phyloP scores from a whole-genome alignment of 2,888 invertebrate genomes.

The Mesopsocus fuscifrons region DNA sequence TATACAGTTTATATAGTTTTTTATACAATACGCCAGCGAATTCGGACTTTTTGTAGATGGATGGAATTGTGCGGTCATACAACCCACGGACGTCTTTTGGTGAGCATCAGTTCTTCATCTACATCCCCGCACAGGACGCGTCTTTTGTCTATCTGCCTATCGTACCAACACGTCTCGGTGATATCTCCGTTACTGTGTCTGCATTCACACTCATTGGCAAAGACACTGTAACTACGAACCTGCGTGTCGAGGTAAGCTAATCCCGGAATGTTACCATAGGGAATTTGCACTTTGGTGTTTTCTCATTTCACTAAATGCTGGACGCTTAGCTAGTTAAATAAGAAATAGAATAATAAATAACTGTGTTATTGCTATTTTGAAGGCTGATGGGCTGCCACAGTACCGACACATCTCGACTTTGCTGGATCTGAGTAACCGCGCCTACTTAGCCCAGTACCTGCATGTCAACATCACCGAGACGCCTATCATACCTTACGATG shows the following conservation, averaged over 20 bases:
- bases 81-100: conserved; percentile 79
- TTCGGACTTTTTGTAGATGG: not conserved
- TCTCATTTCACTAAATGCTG: too few relatives aligned
- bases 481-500: conserved; percentile 79
- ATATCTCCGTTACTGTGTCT: conserved; percentile 53
- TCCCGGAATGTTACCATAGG: too few relatives aligned
- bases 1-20: too few relatives aligned
- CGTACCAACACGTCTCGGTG: conserved; percentile 61
- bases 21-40: too few relatives aligned
- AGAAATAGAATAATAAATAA: too few relatives aligned
- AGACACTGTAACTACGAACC: conserved; percentile 41
- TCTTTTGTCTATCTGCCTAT: conserved; percentile 77
- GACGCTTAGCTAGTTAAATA: too few relatives aligned
- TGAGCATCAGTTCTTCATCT: conserved; percentile 89
- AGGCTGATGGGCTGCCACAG: conserved; percentile 82
- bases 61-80: conserved; percentile 46
- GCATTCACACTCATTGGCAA: conserved; percentile 55
- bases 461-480: conserved; percentile 90
- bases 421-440: conserved; percentile 78
- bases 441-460: conserved; percentile 84
- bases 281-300: not conserved
- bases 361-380: too few relatives aligned
- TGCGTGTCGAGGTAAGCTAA: conserved; percentile 52
- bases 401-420: conserved; percentile 81
- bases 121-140: conserved; percentile 58